A percentile compares a stretch with the other conserved stretches of the same genome.
Evolutionary conservation across 2,113 vertebrate genomes (phyloP).

Genomic region (Dascyllus trimaculatus): DNA sequence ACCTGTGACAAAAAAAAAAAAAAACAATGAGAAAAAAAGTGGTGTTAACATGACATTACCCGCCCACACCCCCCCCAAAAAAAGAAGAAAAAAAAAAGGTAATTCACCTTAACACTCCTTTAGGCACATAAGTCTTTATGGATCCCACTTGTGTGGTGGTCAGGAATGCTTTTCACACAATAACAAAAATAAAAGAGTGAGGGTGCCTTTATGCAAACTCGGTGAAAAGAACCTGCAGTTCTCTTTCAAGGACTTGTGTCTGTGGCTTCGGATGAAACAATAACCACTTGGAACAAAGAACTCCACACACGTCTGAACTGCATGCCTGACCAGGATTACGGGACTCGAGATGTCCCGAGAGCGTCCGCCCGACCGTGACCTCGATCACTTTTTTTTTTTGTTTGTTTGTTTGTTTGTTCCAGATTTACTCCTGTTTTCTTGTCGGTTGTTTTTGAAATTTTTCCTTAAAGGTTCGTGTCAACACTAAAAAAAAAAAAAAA

Average conservation of each 20-base stretch:
- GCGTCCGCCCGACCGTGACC: slow-evolving; percentile 40
- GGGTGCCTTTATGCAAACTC: slow-evolving; percentile 54
- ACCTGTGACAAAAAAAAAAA: slow-evolving; percentile 61
- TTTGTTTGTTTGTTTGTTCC: slow-evolving; percentile 18
- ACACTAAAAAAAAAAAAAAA: slow-evolving; percentile 71
- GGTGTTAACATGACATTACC: slow-evolving; percentile 55
- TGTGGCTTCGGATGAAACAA: slow-evolving; percentile 52
- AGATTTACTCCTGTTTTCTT: slow-evolving; percentile 29
- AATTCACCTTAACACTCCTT: slow-evolving; percentile 72
- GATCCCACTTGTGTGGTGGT: slow-evolving; percentile 70
- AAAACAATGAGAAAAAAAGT: slow-evolving; percentile 58
- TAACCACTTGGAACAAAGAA: slow-evolving; percentile 45
- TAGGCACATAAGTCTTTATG: slow-evolving; percentile 81
- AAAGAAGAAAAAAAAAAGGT: slow-evolving; percentile 16
- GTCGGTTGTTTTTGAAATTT: neutral
- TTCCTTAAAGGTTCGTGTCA: slow-evolving; percentile 57
- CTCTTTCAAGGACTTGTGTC: slow-evolving; percentile 53
- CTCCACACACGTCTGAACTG: slow-evolving; percentile 48
- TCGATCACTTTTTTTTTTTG: slow-evolving; percentile 11
- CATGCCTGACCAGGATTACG: slow-evolving; percentile 54
- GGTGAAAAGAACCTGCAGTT: slow-evolving; percentile 46
- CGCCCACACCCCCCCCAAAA: neutral
- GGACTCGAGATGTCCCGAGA: slow-evolving; percentile 34
- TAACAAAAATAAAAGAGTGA: slow-evolving; percentile 22
- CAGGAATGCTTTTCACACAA: slow-evolving; percentile 76